Base-by-base conservation (phyloP, 2,888 invertebrate species). In the Cantharis lateralis region DNA sequence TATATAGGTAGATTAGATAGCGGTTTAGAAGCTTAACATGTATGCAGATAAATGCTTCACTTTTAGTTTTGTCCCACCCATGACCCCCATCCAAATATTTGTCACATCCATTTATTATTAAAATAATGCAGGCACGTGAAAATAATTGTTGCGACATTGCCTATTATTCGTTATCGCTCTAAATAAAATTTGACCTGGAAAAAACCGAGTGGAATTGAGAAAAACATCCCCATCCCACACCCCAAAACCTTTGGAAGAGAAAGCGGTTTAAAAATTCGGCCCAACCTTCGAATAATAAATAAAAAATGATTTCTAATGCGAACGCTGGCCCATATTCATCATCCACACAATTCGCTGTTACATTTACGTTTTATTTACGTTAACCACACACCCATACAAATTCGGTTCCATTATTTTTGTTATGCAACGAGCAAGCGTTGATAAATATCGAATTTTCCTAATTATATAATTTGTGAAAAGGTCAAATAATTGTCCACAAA, bases 1-100 rank as follows among this genome's bases (percentile, higher is more conserved):
- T 72, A 72, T 70, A 70, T 63, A 28, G 48, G 48, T n/a, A 61
- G 18, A 32, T 70, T 70, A 48, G 32, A 18, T 70, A 70, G 32
- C 48, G 70, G 70, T 70, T 70, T 66, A 66, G 24, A 66, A 66
- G 64, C 64, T 66, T 15, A 20, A 66, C 18, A 64, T 64, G 20
- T 66, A 48, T 48, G 48, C 48, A 48, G 48, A 48, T 48, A 48
- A 48, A 48, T 48, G 48, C 48, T 48, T 48, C 48, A 48, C 48
- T 48, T 48, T 48, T 48, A 48, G n/a, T 48, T 48, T 48, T 48
- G 48, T 48, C 48, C 48, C 48, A 48, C 48, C 48, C 48, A 48
- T 48, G 48, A 48, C 48, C 48, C 48, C 48, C 48, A 48, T 48
- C 48, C 2, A 48, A 48, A 48, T 48, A 48, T n/a, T 48, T 48